phyloP scores from a whole-genome alignment of 1,140 invertebrate genomes.

The Bombus picipes region DNA sequence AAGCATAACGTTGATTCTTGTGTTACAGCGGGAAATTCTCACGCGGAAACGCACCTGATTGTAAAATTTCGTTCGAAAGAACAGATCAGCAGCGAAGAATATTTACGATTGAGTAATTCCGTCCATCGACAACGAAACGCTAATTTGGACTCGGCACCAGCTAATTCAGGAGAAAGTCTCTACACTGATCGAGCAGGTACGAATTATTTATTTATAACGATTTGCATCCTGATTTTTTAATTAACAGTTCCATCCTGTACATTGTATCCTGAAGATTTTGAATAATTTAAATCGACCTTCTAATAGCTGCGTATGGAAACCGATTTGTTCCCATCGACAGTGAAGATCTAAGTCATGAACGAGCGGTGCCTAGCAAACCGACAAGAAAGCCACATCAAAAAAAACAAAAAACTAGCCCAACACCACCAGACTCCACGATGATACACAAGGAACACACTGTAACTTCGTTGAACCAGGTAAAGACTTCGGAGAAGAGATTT shows the following conservation, averaged over 20 bases:
- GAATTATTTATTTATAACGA: not conserved
- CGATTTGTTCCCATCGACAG: slow-evolving; percentile 74
- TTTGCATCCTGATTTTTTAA: not conserved
- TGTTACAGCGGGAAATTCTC: slow-evolving; percentile 86
- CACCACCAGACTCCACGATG: slow-evolving; percentile 75
- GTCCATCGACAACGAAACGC: slow-evolving; percentile 78
- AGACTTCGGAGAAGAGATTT: not conserved
- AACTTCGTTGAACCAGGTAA: slow-evolving; percentile 79
- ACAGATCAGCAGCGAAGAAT: slow-evolving; percentile 90
- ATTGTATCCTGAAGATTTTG: not conserved
- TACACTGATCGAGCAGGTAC: slow-evolving; percentile 79
- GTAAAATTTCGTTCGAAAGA: slow-evolving; percentile 90
- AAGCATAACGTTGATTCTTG: not conserved
- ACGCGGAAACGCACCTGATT: slow-evolving; percentile 88
- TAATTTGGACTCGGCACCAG: slow-evolving; percentile 75
- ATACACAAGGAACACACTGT: slow-evolving; percentile 76
- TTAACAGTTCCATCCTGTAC: not conserved
- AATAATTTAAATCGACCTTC: not conserved
- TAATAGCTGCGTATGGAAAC: slow-evolving; percentile 74
- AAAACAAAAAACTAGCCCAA: slow-evolving; percentile 72
- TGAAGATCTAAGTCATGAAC: slow-evolving; percentile 86
- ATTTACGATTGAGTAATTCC: slow-evolving; percentile 81
- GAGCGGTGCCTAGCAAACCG: slow-evolving; percentile 63
- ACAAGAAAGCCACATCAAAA: slow-evolving; percentile 76
- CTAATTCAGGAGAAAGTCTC: slow-evolving; percentile 77